A percentile compares a stretch with the other conserved stretches of the same genome.
phyloP scores from a whole-genome alignment of 1,140 invertebrate genomes.

The Pinna nobilis region DNA sequence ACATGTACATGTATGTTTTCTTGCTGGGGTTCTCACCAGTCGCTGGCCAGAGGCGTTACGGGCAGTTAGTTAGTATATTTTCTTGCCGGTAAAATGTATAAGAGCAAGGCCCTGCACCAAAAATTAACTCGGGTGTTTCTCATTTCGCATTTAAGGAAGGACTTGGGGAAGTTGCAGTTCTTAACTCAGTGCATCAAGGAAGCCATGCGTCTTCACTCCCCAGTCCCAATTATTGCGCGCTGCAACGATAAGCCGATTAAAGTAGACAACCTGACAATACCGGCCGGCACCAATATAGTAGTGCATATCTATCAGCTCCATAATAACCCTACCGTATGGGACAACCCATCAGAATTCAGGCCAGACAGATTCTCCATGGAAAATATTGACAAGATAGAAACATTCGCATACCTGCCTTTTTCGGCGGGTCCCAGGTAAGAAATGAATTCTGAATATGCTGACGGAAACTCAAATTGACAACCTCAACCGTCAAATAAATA shows the following conservation, averaged over 20 bases:
- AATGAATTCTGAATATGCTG: not conserved
- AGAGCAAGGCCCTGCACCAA: no score
- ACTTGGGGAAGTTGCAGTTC: constrained; percentile 66
- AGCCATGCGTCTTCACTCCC: constrained; percentile 69
- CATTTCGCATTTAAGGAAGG: constrained; percentile 27
- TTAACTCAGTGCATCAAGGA: constrained; percentile 73
- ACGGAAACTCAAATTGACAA: no score
- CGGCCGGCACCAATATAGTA: constrained; percentile 44
- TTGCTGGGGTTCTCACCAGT: no score
- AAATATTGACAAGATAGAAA: constrained; percentile 54
- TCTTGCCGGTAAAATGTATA: no score
- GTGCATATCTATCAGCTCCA: constrained; percentile 61
- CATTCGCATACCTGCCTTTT: constrained; percentile 66
- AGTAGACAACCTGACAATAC: constrained; percentile 62
- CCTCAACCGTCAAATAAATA: no score
- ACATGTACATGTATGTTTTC: no score
- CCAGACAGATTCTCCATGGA: constrained; percentile 66
- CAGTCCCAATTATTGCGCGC: constrained; percentile 83
- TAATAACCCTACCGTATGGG: constrained; percentile 64
- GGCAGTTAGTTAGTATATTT: no score
- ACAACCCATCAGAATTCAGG: constrained; percentile 48
- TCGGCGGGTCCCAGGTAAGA: constrained; percentile 66
- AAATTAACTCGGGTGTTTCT: not conserved
- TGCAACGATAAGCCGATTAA: constrained; percentile 78
- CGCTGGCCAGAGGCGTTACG: no score